A percentile compares a stretch with the other conserved stretches of the same genome.
These are phyloP conservation scores for Eremophila alpestris DNA, from an alignment of 2,797 vertebrate species.

Conservation along the genomic window DNA sequence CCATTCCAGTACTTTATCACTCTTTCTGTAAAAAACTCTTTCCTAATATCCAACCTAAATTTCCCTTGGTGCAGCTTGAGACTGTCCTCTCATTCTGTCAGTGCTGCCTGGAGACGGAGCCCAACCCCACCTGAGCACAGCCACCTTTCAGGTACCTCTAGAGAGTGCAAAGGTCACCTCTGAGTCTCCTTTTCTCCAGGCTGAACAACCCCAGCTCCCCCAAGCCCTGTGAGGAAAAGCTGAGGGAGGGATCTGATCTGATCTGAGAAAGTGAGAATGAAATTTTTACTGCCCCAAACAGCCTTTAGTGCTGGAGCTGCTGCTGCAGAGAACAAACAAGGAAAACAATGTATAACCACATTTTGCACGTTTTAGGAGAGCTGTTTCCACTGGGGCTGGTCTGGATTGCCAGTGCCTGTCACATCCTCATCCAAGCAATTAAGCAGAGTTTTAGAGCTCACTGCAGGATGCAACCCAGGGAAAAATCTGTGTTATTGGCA, in stretches of 20 bases:
- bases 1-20: background rate
- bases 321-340: background rate
- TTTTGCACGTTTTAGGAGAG: background rate
- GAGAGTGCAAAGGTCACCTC: background rate
- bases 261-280: background rate
- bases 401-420: background rate
- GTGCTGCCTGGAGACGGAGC: background rate
- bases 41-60: accelerated
- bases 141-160: accelerated
- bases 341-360: accelerated
- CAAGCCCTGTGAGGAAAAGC: background rate
- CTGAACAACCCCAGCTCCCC: accelerated
- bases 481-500: background rate
- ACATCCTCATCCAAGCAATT: background rate
- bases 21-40: background rate
- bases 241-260: background rate
- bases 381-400: background rate
- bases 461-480: background rate
- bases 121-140: accelerated
- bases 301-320: background rate
- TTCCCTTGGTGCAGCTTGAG: background rate
- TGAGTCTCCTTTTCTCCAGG: background rate
- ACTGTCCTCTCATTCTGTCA: background rate
- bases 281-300: background rate
- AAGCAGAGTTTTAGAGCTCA: background rate